A percentile compares a stretch with the other conserved stretches of the same genome.
Evolutionary conservation across 2,797 vertebrate genomes (phyloP).

Genomic region (Enteromius afrohamiltoni): DNA sequence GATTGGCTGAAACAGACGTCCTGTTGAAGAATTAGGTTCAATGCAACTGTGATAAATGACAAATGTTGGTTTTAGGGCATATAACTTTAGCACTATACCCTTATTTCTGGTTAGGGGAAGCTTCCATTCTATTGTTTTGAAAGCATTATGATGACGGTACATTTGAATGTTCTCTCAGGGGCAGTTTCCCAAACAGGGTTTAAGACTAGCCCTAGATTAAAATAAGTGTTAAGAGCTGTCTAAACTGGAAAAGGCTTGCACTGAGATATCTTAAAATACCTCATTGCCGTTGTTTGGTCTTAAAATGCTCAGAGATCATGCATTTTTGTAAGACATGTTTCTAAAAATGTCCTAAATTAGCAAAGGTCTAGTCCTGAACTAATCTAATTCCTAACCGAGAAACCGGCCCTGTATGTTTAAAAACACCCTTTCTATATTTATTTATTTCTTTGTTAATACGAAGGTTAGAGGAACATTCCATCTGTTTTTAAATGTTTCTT

Average conservation of each 20-base stretch:
- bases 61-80: not conserved
- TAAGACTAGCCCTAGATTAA: no score
- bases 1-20: slow-evolving; percentile 28
- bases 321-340: no score
- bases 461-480: not conserved
- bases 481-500: not conserved
- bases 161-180: not conserved
- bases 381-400: no score
- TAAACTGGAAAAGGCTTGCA: no score
- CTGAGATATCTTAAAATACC: no score
- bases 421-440: not conserved
- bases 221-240: no score
- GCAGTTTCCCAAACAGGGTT: no score
- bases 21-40: not conserved
- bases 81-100: not conserved
- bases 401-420: not conserved
- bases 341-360: no score
- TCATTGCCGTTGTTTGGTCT: no score
- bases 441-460: not conserved
- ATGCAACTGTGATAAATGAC: not conserved
- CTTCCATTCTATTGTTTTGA: not conserved
- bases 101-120: no score
- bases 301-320: no score
- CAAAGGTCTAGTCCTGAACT: no score
- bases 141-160: not conserved